Conservation (phyloP, 2,888 invertebrate genomes). For the Cyclophora albipunctata region DNA sequence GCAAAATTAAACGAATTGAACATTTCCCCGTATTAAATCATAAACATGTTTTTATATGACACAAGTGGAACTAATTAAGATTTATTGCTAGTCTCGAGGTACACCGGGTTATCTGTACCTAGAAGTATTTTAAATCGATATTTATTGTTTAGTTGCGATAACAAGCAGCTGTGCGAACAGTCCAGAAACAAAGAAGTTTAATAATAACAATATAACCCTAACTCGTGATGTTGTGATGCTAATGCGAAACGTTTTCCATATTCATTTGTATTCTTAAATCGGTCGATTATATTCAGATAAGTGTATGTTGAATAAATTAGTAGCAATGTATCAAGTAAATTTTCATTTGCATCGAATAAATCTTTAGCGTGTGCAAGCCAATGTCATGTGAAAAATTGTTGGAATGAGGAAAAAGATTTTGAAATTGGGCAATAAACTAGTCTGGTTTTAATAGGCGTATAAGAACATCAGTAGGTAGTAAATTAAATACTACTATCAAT, state of each 20-base stretch:
- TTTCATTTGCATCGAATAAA: too few species aligned
- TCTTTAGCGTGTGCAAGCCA: too few species aligned
- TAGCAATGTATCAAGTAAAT: slow-evolving; percentile 9
- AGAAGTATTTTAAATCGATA: slow-evolving; percentile 59
- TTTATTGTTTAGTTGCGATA: slow-evolving; percentile 62
- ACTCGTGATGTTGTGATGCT: slow-evolving; percentile 48
- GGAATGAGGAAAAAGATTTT: too few species aligned
- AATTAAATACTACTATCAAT: too few species aligned
- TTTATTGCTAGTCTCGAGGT: slow-evolving; percentile 32
- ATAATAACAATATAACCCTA: slow-evolving; percentile 31
- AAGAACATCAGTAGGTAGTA: too few species aligned
- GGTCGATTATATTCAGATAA: slow-evolving; percentile 42
- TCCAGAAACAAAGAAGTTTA: slow-evolving; percentile 55
- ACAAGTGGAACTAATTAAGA: slow-evolving; percentile 25
- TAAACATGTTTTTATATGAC: slow-evolving; percentile 6
- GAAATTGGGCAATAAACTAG: too few species aligned
- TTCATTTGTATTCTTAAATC: slow-evolving; percentile 34
- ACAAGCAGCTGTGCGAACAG: slow-evolving; percentile 61
- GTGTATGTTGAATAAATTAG: slow-evolving; percentile 53
- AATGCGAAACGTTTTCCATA: slow-evolving; percentile 33
- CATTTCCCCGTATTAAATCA: slow-evolving; percentile 19
- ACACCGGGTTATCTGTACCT: slow-evolving; percentile 47
- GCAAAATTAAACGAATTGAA: slow-evolving; percentile 9
- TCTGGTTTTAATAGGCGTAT: too few species aligned
- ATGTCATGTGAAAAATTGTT: too few species aligned